Evolutionary conservation across 2,888 invertebrate species (phyloP).

Genomic region (Flexamia atlantica): DNA sequence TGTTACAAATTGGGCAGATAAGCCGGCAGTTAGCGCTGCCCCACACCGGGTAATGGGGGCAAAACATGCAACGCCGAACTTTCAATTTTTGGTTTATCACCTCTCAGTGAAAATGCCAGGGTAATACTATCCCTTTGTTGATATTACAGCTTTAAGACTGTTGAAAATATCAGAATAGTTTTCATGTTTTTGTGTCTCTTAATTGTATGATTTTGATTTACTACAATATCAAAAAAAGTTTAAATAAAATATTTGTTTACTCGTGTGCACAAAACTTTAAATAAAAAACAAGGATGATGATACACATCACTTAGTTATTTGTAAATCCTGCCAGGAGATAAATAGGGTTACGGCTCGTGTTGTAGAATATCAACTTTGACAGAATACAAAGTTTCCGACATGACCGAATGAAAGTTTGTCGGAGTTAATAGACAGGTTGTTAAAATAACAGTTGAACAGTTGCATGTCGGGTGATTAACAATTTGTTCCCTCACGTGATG

Average conservation of each 20-base stretch:
- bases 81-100: neutral
- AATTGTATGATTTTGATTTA: no score
- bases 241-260: no score
- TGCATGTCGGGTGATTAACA: constrained; percentile 26
- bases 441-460: neutral
- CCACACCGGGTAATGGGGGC: constrained; percentile 12
- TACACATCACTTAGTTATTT: no score
- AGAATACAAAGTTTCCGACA: neutral
- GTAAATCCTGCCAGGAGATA: no score
- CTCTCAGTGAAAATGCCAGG: neutral
- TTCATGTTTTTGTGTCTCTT: no score
- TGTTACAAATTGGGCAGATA: constrained; percentile 15
- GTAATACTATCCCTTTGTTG: neutral
- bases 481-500: constrained; percentile 23
- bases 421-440: neutral
- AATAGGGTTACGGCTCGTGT: no score
- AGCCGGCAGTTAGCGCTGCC: constrained; percentile 4
- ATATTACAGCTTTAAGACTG: neutral
- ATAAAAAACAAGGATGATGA: no score
- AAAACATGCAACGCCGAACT: constrained; percentile 5
- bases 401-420: neutral
- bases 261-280: no score
- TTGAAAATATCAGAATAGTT: no score
- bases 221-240: no score
- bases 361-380: neutral